A percentile compares a stretch with the other conserved stretches of the same genome.
Conservation (phyloP, 2,797 vertebrate genomes). For the Gymnoscopelus microlampas region DNA sequence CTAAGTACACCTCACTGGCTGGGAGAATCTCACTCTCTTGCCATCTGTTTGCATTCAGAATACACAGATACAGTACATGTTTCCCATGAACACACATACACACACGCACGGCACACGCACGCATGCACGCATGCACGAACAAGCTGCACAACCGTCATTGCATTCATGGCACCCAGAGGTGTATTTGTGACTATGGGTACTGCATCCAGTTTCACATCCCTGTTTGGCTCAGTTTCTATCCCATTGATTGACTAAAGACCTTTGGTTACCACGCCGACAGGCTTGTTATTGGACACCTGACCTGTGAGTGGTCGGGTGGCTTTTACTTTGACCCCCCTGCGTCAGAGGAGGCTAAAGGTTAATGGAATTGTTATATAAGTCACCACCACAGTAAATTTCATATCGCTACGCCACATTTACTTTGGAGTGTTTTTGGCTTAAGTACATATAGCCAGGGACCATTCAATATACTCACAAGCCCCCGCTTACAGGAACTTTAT, state of each 20-base stretch:
- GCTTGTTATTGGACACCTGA: conserved; percentile 49
- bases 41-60: background rate
- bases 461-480: conserved; percentile 29
- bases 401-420: conserved; percentile 31
- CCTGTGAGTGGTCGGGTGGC: conserved; percentile 56
- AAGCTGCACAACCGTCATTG: background rate
- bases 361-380: conserved; percentile 62
- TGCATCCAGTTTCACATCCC: conserved; percentile 32
- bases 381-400: conserved; percentile 49
- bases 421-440: conserved; percentile 37
- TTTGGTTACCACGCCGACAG: conserved; percentile 45
- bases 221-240: conserved; percentile 23
- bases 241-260: conserved; percentile 40
- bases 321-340: conserved; percentile 59
- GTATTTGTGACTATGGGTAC: conserved; percentile 3
- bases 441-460: conserved; percentile 25
- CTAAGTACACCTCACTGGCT: background rate
- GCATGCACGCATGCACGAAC: background rate
- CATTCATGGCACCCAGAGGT: background rate
- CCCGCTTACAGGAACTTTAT: conserved; percentile 23
- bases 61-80: no score
- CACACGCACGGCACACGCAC: background rate
- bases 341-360: conserved; percentile 62
- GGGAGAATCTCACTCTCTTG: background rate
- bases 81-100: no score